A percentile compares a stretch with the other conserved stretches of the same genome.
Conservation (phyloP, 2,888 invertebrate species). For the Meliscaeva auricollis region DNA sequence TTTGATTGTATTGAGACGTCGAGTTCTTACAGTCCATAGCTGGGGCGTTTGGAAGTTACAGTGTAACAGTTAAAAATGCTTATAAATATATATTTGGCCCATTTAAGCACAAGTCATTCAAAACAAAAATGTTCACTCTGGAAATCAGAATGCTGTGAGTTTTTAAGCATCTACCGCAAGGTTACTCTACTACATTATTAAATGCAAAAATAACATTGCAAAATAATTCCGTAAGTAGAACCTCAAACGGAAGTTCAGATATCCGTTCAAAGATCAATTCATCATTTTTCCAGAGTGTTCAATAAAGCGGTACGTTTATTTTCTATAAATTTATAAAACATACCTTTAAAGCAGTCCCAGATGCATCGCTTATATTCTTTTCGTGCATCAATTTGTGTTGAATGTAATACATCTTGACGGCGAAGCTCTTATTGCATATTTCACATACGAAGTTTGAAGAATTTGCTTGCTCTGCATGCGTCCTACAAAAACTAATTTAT, state of each 20-base stretch:
- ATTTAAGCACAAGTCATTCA: background rate
- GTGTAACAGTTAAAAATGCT: too few species aligned
- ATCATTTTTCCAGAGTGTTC: conserved; percentile 54
- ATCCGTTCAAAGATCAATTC: conserved; percentile 70
- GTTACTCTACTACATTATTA: conserved; percentile 56
- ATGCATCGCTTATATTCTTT: conserved; percentile 77
- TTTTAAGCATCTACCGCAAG: conserved; percentile 66
- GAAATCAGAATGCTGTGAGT: conserved; percentile 62
- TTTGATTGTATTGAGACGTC: too few species aligned
- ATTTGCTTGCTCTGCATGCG: conserved; percentile 79
- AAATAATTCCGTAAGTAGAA: conserved; percentile 48
- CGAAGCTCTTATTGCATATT: conserved; percentile 88
- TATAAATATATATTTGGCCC: too few species aligned
- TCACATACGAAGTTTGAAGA: conserved; percentile 87
- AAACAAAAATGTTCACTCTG: background rate
- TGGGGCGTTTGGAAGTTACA: too few species aligned
- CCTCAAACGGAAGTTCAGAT: conserved; percentile 71
- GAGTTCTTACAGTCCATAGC: too few species aligned
- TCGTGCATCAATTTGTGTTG: conserved; percentile 87
- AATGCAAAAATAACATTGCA: conserved; percentile 65
- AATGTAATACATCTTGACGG: conserved; percentile 88
- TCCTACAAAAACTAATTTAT: conserved; percentile 77
- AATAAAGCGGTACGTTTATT: background rate
- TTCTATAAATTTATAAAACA: background rate
- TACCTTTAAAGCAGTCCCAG: conserved; percentile 75